Base-by-base conservation (phyloP, 2,888 invertebrate genomes). In the Reticulitermes lucifugus region DNA sequence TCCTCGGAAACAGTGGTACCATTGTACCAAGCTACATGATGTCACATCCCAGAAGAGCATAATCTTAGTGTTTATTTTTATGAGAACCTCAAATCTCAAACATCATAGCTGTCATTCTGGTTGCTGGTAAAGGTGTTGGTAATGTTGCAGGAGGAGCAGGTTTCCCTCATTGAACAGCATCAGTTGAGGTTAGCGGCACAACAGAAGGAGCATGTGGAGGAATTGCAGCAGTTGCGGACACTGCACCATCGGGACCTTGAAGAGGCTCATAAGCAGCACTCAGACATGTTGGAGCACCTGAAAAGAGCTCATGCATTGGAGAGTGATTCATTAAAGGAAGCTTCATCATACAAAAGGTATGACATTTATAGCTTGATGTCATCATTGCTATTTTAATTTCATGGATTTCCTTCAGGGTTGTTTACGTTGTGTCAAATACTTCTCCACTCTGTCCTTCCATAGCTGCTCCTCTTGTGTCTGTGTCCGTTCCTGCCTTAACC, bases 171-270 rank as follows among this genome's bases (percentile, higher is more conserved):
- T 35, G 85, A 85, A 70, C 43, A 60, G 41, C 84, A 86, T 43
- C 75, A 73, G 25, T 51, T 73, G 70, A 79, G 84, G 65, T 29
- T 84, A 43, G 70, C 79, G 35, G 77, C 79, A 9, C 71, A 83
- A 7, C 85, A 85, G 41, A 79, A 73, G 21, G 85, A 85, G 22
- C 79, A 83, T 46, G 77, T 65, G 25, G 35, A 65, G 46, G 83
- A 85, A 22, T 29, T 85, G 41, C 59, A 79, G 51, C 70, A 77
- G 9, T 55, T 85, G 35, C 43, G 82, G 14, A 79, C 83, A 41
- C 60, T 83, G 35, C 79, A 85, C 70, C 71, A 25, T 22, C 71
- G 9, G n/a, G 70, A 80, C 35, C 43, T 84, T 59, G 84, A 84
- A 35, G 84, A 84, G n/a, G 71, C 41, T n/a, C 29, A 35, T 12